Evolutionary conservation across 2,797 vertebrate species (phyloP).

Genomic region (Coregonus sp.): DNA sequence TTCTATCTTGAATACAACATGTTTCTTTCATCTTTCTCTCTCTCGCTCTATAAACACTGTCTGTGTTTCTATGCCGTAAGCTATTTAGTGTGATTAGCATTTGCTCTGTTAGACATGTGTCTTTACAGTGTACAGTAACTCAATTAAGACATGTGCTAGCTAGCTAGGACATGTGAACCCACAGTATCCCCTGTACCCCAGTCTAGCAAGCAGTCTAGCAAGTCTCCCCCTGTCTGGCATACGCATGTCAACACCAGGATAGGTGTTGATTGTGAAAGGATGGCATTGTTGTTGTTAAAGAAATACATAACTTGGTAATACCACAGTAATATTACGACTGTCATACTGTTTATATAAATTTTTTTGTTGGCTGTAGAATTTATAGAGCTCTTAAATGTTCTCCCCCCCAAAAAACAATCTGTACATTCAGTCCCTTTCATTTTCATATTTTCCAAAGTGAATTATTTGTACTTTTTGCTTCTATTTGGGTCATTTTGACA

Average conservation of each 20-base stretch:
- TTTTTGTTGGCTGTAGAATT: background rate
- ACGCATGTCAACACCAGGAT: constrained; percentile 20
- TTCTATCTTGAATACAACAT: constrained; percentile 11
- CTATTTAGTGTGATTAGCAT: constrained; percentile 28
- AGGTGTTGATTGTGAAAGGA: constrained; percentile 23
- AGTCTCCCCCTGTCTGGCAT: constrained; percentile 15
- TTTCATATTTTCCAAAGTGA: background rate
- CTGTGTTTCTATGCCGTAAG: constrained; percentile 5
- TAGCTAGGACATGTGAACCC: constrained; percentile 2
- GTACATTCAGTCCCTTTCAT: background rate
- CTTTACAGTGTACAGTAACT: constrained; percentile 26
- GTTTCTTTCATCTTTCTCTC: constrained; percentile 13
- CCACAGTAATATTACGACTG: background rate
- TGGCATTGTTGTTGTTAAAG: constrained; percentile 10
- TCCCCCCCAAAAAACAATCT: background rate
- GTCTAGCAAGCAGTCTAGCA: background rate
- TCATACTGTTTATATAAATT: background rate
- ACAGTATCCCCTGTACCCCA: background rate
- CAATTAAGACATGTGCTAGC: constrained; percentile 39
- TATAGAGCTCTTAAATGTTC: background rate
- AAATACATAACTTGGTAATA: background rate
- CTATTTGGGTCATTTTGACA: constrained; percentile 1
- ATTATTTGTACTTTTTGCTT: background rate
- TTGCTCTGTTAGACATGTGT: constrained; percentile 27
- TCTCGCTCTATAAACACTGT: constrained; percentile 15